Evolutionary conservation across 2,888 invertebrate genomes (phyloP), one percentile per base, ranked within the genome.

Genomic region (Pardosa pseudoannulata): DNA sequence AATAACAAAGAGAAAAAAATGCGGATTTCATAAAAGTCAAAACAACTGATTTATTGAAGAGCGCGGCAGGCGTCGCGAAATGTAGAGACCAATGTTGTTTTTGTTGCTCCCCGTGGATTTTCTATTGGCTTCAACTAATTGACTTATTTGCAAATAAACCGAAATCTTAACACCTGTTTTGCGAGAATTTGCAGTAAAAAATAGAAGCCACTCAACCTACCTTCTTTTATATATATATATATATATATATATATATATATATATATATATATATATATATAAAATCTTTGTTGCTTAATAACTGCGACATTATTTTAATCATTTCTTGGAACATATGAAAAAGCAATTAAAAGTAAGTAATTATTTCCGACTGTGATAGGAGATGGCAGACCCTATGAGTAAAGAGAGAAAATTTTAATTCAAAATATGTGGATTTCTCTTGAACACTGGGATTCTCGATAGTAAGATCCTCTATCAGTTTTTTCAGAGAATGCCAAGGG

Each of bases 11-110:
- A 16, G 36, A 39, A 70, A 78, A n/a, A 68, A 62, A 79, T 11
- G 19, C 31, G 64, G 64, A 41, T 72, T 79, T 79, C 79, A 79
- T 79, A 65, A 79, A 79, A 79, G 65, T 72, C 72, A 79, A 79
- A 79, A 62, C 46, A 70, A 72, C 72, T 79, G 73, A 74, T 74
- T 74, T 80, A 80, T 74, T 80, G 29, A 80, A 68, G 73, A 56
- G 31, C 73, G 28, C 28, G 32, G 73, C 62, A 65, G 65, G 70
- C 67, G 65, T 46, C 50, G 32, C 11, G 65, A 79, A 79, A 67
- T 46, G 73, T 50, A 68, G 56, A 62, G 19, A 70, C 70, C 50
- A 70, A 46, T 67, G 56, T 41, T 36, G 29, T 28, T 79, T 79
- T 70, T 62, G 29, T 13, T 39, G 28, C 29, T 81, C 81, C 41